Conservation (phyloP, 2,888 invertebrate species). For the Tetragonula carbonaria region DNA sequence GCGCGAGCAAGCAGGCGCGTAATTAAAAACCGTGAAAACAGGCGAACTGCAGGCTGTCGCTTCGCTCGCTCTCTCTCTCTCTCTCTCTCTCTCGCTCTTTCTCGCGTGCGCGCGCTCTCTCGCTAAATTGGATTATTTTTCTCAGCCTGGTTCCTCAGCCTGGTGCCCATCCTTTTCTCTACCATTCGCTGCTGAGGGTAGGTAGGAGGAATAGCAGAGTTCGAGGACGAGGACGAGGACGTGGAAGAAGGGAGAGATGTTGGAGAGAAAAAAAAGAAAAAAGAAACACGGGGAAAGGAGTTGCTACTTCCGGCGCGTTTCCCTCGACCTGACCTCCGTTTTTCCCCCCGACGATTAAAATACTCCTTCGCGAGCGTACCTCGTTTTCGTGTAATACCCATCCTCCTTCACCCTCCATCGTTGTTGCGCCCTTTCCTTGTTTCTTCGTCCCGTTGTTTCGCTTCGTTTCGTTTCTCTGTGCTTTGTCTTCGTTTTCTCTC, state of each 20-base stretch:
- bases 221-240: background rate
- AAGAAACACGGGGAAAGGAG: background rate
- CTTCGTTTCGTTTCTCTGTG: background rate
- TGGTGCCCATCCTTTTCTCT: background rate
- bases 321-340: conserved; percentile 31
- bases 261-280: background rate
- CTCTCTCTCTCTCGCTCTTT: background rate
- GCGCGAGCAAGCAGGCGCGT: conserved; percentile 60
- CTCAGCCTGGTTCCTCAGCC: conserved; percentile 66
- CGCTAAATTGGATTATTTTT: conserved; percentile 81
- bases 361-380: conserved; percentile 56
- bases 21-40: conserved; percentile 80
- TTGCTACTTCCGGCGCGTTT: conserved; percentile 36
- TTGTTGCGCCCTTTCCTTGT: background rate
- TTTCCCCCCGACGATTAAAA: conserved; percentile 59
- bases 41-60: conserved; percentile 64
- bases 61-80: conserved; percentile 53
- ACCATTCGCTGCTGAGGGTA: conserved; percentile 8
- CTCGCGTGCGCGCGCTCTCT: conserved; percentile 61
- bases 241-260: background rate
- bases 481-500: conserved; percentile 32
- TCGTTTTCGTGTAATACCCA: conserved; percentile 34
- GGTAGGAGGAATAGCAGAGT: background rate
- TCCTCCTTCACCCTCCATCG: background rate
- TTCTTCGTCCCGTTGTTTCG: background rate